Conservation (phyloP, 2,888 invertebrate genomes). For the Watsonalla cultraria region DNA sequence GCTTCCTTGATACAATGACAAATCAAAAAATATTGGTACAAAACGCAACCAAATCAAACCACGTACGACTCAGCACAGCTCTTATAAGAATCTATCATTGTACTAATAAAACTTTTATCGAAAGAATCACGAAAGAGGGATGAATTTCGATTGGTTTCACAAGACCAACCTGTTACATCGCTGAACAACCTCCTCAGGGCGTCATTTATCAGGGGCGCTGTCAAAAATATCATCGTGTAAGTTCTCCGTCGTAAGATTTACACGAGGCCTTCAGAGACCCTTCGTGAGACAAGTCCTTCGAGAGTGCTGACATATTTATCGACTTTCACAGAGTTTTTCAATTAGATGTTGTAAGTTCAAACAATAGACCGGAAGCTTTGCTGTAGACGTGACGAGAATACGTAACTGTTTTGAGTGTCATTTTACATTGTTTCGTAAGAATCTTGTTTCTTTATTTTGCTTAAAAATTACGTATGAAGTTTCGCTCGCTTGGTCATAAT, state of each 20-base stretch:
- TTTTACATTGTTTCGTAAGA: no score
- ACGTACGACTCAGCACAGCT: no score
- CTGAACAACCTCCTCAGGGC: conserved; percentile 19
- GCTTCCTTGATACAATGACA: no score
- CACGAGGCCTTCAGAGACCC: conserved; percentile 14
- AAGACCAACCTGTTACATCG: conserved; percentile 27
- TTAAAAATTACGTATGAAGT: no score
- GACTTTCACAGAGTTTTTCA: conserved; percentile 13
- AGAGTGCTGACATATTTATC: conserved; percentile 30
- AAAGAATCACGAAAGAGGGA: conserved; percentile 21
- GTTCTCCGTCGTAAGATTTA: conserved; percentile 24
- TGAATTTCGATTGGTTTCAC: conserved; percentile 20
- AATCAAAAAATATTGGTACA: no score
- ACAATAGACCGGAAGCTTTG: not conserved
- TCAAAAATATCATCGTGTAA: conserved; percentile 36
- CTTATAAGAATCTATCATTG: not conserved
- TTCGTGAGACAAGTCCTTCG: conserved; percentile 17
- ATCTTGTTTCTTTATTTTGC: no score
- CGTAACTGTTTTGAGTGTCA: no score
- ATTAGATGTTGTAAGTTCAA: conserved; percentile 12
- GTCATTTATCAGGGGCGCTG: conserved; percentile 25
- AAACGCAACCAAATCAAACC: no score
- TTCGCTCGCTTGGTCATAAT: no score
- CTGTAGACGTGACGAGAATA: no score
- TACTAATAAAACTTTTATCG: conserved; percentile 23